Base-by-base conservation (phyloP, 2,888 invertebrate species). In the Drosophila aldrichi region DNA sequence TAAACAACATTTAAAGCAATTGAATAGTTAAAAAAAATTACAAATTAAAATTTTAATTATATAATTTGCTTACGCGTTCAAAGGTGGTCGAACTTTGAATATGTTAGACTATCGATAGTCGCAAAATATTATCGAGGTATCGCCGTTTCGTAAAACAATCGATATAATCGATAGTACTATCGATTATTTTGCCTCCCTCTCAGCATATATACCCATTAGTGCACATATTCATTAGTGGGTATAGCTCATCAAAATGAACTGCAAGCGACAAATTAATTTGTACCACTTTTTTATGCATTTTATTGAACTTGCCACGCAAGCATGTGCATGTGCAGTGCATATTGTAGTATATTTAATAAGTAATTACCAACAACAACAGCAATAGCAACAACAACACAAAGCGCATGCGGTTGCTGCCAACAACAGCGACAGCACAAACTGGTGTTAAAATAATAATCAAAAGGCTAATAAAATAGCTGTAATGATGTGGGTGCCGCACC, bases 291-390 rank as follows among this genome's bases (percentile, higher is more conserved):
- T 38, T 51, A 22, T 14, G 29, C 20, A 18, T 52, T 52, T 20
- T 22, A 36, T 36, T 25, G 9, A n/a, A 40, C 36, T 62, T 61
- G 14, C 29, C 18, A 14, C 36, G 12, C n/a, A 16, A 20, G 14
- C 34, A 52, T 32, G 29, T 32, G 18, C 44, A 36, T 25, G 25
- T 32, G 3, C 59, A 38, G 22, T 25, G 49, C 16, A 38, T 64
- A 63, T 16, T 52, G 29, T 29, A 41, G 63, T 78, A 79, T 82
- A 77, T 84, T 88, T 88, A 88, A 89, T 89, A 81, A 88, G 90
- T 87, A 89, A 90, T 88, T 87, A 70, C 61, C 64, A 60, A 22
- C 32, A 68, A 20, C 56, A 60, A 14, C 52, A 68, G 25, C 62
- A 55, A 41, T 66, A 36, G n/a, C 6, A 36, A 36, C 44, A 8